Evolutionary conservation across 2,888 invertebrate species (phyloP).

Genomic region (Drosophila ezoana): DNA sequence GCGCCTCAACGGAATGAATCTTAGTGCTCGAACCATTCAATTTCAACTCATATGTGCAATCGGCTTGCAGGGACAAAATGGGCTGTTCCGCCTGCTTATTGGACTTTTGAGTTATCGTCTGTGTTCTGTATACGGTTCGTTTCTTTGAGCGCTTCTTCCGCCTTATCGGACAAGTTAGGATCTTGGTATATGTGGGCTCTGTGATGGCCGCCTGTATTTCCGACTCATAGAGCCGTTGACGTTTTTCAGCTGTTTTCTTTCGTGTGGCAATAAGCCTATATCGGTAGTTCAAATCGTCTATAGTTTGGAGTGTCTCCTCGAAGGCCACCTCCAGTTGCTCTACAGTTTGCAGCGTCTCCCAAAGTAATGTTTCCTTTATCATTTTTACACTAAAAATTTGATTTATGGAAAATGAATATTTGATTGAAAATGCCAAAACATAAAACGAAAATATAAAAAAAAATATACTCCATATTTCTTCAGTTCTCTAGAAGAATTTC

Average conservation of each 20-base stretch:
- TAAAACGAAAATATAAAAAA: too few relatives aligned
- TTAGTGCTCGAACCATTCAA: neutral
- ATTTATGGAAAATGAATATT: neutral
- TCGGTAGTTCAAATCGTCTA: conserved; percentile 47
- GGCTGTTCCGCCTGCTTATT: neutral
- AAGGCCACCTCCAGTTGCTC: conserved; percentile 55
- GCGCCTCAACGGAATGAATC: neutral
- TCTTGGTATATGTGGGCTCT: conserved; percentile 13
- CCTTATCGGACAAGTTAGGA: conserved; percentile 5
- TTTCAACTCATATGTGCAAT: conserved; percentile 16
- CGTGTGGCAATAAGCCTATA: conserved; percentile 33
- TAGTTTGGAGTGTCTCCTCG: conserved; percentile 37
- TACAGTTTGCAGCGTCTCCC: conserved; percentile 50
- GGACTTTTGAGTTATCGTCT: neutral
- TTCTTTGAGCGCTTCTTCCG: conserved; percentile 6
- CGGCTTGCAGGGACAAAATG: neutral
- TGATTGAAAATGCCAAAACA: conserved; percentile 10
- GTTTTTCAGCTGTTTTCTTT: conserved; percentile 15
- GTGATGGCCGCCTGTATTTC: conserved; percentile 65
- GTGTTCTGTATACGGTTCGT: neutral
- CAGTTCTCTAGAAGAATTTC: too few relatives aligned
- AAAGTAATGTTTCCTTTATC: conserved; percentile 36
- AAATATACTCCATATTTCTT: too few relatives aligned
- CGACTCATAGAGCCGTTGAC: conserved; percentile 41
- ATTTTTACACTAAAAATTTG: conserved; percentile 50